Percentiles rank a stretch among this genome's conserved stretches.
These are phyloP conservation scores for Phortica okadai DNA, from an alignment of 2,888 invertebrate species.

Conservation along the genomic window DNA sequence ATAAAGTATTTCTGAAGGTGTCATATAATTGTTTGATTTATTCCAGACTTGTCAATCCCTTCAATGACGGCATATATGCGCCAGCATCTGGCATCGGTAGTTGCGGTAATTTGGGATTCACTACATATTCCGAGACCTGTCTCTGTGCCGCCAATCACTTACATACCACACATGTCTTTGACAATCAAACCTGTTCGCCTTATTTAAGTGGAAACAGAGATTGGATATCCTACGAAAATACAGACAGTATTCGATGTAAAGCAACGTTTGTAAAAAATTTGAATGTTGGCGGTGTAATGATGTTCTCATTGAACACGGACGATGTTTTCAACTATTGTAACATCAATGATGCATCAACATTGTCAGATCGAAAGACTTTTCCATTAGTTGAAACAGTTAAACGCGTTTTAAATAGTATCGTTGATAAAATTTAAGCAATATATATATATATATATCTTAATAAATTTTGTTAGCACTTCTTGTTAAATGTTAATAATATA, in stretches of 20 bases:
- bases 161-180: conserved; percentile 79
- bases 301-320: conserved; percentile 89
- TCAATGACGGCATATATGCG: conserved; percentile 83
- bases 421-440: too few species aligned
- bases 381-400: conserved; percentile 62
- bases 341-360: not conserved
- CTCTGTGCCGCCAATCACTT: conserved; percentile 79
- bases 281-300: conserved; percentile 88
- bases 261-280: conserved; percentile 81
- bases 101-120: conserved; percentile 84
- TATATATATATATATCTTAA: not conserved
- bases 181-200: conserved; percentile 85
- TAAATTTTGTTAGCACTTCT: not conserved
- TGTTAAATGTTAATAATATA: too few species aligned
- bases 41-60: conserved; percentile 81
- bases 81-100: conserved; percentile 84
- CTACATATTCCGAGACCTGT: conserved; percentile 84
- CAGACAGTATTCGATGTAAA: conserved; percentile 83
- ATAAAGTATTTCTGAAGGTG: not conserved
- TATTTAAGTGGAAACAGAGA: conserved; percentile 83
- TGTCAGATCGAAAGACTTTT: conserved; percentile 49
- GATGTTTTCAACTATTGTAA: conserved; percentile 81
- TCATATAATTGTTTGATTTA: not conserved
- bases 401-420: conserved; percentile 32
- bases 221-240: conserved; percentile 91